These are phyloP conservation scores for Grus americana DNA, from an alignment of 2,113 vertebrate genomes.

Conservation along the genomic window DNA sequence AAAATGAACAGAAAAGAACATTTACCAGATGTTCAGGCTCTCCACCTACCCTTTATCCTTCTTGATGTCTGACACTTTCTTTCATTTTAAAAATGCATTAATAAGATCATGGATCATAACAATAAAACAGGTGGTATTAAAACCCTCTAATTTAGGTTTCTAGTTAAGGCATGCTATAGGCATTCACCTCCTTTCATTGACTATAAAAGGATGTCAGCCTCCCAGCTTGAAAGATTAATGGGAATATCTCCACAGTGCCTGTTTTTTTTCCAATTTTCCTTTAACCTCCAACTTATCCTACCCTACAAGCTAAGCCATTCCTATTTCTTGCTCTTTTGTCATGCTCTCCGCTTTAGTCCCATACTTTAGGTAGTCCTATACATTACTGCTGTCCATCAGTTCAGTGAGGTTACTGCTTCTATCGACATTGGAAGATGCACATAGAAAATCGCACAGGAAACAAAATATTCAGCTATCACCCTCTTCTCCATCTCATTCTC, in stretches of 20 bases:
- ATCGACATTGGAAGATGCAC: background rate
- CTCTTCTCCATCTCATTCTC: background rate
- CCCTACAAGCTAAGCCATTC: background rate
- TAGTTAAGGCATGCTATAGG: background rate
- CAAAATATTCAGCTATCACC: background rate
- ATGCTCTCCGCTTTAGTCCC: background rate
- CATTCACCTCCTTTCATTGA: background rate
- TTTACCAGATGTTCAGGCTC: constrained; percentile 12
- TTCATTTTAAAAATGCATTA: constrained; percentile 9
- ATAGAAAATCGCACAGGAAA: background rate
- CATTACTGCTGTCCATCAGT: background rate
- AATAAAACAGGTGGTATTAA: constrained; percentile 28
- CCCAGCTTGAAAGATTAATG: background rate
- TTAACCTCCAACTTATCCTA: background rate
- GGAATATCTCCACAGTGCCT: background rate
- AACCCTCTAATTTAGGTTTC: constrained; percentile 7
- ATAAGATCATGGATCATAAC: constrained; percentile 15
- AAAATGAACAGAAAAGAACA: constrained; percentile 20
- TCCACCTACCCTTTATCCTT: constrained; percentile 14
- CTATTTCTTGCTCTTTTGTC: background rate
- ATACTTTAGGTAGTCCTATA: background rate
- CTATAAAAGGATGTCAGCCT: background rate
- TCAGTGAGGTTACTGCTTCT: background rate
- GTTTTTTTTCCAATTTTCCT: background rate
- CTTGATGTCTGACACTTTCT: background rate